These are phyloP conservation scores for Paracentrotus lividus DNA, from an alignment of 53 echinoderm and acorn worm species.

Conservation along the genomic window DNA sequence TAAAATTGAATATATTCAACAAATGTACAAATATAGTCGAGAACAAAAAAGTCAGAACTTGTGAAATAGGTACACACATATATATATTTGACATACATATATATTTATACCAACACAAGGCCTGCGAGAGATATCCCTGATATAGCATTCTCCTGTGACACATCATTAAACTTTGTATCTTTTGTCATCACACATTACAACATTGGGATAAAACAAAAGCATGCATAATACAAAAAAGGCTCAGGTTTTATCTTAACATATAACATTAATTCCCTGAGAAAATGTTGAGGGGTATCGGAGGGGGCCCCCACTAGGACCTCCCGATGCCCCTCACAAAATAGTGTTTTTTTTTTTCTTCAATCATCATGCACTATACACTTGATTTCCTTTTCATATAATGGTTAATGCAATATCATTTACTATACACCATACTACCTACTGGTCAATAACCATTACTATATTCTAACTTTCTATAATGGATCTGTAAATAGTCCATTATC, in stretches of 20 bases:
- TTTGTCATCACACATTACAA: constrained; percentile 2
- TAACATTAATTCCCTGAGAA: constrained; percentile 63
- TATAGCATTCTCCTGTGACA: background rate
- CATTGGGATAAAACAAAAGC: constrained; percentile 52
- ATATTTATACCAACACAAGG: background rate
- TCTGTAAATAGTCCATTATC: background rate
- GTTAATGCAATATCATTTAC: constrained; percentile 9
- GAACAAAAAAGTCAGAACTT: constrained; percentile 21
- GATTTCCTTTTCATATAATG: background rate
- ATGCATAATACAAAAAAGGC: constrained; percentile 68
- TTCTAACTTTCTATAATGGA: constrained; percentile 18
- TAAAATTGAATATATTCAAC: constrained; percentile 61
- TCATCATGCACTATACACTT: constrained; percentile 48
- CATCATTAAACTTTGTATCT: background rate
- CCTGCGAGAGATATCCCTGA: constrained; percentile 26
- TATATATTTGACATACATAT: background rate
- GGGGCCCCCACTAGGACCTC: background rate
- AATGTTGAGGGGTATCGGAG: background rate
- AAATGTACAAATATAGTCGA: constrained; percentile 55
- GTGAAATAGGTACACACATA: constrained; percentile 27
- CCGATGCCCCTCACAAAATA: constrained; percentile 19
- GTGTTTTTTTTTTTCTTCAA: background rate
- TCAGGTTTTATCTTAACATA: constrained; percentile 65
- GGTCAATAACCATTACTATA: too few relatives aligned
- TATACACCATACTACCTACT: background rate